These are phyloP conservation scores for Edolisoma coerulescens DNA, from an alignment of 2,113 vertebrate genomes.

Conservation along the genomic window DNA sequence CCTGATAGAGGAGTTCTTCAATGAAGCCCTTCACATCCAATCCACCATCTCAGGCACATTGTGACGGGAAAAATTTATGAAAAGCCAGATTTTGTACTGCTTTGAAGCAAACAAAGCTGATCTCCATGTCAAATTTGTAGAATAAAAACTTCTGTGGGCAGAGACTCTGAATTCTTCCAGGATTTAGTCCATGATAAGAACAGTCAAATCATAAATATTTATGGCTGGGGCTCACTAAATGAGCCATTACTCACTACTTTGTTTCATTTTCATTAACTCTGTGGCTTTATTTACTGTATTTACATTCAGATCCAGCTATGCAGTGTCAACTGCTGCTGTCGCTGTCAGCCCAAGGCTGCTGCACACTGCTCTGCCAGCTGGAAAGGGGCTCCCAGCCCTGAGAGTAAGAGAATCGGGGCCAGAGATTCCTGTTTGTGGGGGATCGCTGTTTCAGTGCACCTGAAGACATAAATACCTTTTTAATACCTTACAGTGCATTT, in stretches of 20 bases:
- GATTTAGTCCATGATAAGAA: background rate
- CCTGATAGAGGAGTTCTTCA: constrained; percentile 16
- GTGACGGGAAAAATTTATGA: background rate
- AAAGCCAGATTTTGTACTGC: constrained; percentile 1
- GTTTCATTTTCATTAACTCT: background rate
- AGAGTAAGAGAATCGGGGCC: background rate
- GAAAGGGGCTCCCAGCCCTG: background rate
- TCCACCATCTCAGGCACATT: background rate
- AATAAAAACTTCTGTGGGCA: background rate
- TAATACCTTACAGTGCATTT: background rate
- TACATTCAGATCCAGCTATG: background rate
- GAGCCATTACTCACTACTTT: background rate
- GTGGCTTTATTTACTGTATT: background rate
- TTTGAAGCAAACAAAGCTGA: constrained; percentile 13
- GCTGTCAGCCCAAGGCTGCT: background rate
- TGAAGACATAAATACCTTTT: background rate
- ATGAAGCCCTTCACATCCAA: background rate
- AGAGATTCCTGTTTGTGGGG: background rate
- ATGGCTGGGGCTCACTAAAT: background rate
- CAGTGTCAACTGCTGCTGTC: background rate
- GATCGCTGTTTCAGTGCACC: background rate
- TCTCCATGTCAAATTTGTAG: background rate
- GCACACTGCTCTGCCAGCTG: background rate
- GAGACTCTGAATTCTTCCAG: background rate
- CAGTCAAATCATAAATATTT: constrained; percentile 40